Base-by-base conservation (phyloP, 1,140 invertebrate species). In the Bombus cullumanus region DNA sequence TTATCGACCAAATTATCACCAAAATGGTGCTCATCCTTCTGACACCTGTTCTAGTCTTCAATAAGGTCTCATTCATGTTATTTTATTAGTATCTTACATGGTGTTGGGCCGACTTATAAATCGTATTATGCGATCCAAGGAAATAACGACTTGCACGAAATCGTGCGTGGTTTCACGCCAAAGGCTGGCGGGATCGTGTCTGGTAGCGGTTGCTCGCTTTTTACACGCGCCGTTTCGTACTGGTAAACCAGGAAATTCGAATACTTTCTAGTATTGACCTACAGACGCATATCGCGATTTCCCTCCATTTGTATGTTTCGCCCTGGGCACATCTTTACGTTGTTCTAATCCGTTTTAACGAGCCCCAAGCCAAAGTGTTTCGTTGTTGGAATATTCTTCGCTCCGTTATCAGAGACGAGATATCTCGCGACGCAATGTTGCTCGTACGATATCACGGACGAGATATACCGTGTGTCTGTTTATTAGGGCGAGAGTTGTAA, bases 241-340 rank as follows among this genome's bases (percentile, higher is more conserved):
- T 74, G 74, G 62, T 74, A 62, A 86, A 78, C 80, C 80, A 88
- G 90, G 91, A 91, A 89, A 91, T 88, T 79, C 84, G 76, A 89
- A 86, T 91, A 91, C 86, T 92, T 93, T 93, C 90, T 93, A 92
- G 73, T 74, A 87, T 80, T 91, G 87, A 92, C 87, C 91, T 88
- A 92, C 83, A 90, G 68, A 39, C 47, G 37, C 12, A 25, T 28
- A 83, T 73, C 77, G 37, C 28, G 41, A 31, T 68, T 88, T 53
- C 57, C 47, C 25, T 43, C 9, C 31, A 37, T 28, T 34, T 31
- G 8, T 37, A 39, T 41, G 53, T 22, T 39, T 83, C 34, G 4
- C 22, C 25, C 31, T 39, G 53, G 25, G 3, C 53, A 15, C 31
- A 1, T 25, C 13, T 62, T n/a, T 10, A 22, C 10, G 43, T 81